Conservation (phyloP, 2,888 invertebrate genomes). For the Lacanobia oleracea region DNA sequence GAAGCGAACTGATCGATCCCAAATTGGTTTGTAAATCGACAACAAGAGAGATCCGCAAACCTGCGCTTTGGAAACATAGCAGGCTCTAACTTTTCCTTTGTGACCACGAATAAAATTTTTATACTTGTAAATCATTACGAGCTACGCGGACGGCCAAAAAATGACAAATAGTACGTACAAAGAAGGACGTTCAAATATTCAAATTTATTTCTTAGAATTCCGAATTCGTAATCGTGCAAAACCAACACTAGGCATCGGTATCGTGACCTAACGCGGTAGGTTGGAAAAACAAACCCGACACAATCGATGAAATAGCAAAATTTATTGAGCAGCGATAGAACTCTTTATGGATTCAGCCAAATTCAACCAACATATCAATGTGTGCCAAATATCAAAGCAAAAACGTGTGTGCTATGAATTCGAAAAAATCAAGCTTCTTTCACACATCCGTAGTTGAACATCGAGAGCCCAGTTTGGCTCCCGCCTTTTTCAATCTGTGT, state of each 20-base stretch:
- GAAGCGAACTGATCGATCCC: constrained; percentile 56
- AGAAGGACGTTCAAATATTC: constrained; percentile 34
- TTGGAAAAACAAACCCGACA: constrained; percentile 25
- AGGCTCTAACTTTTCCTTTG: constrained; percentile 22
- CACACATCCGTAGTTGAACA: constrained; percentile 43
- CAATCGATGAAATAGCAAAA: constrained; percentile 42
- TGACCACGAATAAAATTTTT: constrained; percentile 20
- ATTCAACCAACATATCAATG: constrained; percentile 52
- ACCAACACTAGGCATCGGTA: constrained; percentile 25
- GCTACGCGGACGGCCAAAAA: constrained; percentile 22
- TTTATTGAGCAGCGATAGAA: constrained; percentile 43
- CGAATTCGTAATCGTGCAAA: constrained; percentile 33
- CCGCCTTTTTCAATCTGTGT: constrained; percentile 40
- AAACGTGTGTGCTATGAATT: constrained; percentile 33
- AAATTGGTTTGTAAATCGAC: constrained; percentile 55
- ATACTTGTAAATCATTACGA: constrained; percentile 27
- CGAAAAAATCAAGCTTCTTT: constrained; percentile 34
- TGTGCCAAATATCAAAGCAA: constrained; percentile 58
- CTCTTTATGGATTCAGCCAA: constrained; percentile 38
- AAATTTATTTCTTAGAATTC: constrained; percentile 43
- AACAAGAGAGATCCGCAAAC: constrained; percentile 50
- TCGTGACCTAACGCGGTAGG: constrained; percentile 28
- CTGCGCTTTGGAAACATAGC: constrained; percentile 14
- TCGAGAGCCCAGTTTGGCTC: constrained; percentile 23
- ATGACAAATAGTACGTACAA: constrained; percentile 29